Conservation (phyloP, 2,797 vertebrate species). For the Phoxinus dragarum region DNA sequence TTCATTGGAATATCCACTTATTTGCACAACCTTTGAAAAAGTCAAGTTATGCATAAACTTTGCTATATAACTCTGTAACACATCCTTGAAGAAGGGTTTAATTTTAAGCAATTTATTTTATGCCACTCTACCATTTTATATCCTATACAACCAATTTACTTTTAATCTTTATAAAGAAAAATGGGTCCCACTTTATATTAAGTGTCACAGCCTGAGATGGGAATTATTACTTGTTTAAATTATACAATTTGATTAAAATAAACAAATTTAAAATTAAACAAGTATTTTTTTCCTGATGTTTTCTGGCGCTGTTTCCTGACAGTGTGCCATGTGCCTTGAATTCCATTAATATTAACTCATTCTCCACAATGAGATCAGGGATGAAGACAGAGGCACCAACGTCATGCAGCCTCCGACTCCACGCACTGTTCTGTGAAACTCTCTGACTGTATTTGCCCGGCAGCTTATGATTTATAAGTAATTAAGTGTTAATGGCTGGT, state of each 20-base stretch:
- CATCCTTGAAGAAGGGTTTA: not conserved
- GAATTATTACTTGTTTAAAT: no score
- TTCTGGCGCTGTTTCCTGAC: not conserved
- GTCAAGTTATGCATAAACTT: no score
- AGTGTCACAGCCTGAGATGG: no score
- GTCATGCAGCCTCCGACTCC: not conserved
- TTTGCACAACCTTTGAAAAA: not conserved
- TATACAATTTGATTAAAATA: no score
- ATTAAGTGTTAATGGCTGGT: conserved; percentile 29
- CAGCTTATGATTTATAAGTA: conserved; percentile 27
- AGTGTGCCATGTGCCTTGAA: not conserved
- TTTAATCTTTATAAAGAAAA: not conserved
- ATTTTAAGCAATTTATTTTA: not conserved
- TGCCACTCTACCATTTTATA: not conserved
- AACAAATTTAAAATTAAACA: not conserved
- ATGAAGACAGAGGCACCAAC: not conserved
- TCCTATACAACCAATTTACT: not conserved
- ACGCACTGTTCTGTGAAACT: not conserved
- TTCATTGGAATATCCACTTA: not conserved
- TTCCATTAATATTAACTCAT: not conserved
- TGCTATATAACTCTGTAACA: no score
- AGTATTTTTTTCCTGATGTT: not conserved
- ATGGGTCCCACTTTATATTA: not conserved
- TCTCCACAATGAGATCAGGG: not conserved
- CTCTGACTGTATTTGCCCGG: conserved; percentile 9